Evolutionary conservation across 2,797 vertebrate genomes (phyloP).

Genomic region (Paedocypris micromegethes): DNA sequence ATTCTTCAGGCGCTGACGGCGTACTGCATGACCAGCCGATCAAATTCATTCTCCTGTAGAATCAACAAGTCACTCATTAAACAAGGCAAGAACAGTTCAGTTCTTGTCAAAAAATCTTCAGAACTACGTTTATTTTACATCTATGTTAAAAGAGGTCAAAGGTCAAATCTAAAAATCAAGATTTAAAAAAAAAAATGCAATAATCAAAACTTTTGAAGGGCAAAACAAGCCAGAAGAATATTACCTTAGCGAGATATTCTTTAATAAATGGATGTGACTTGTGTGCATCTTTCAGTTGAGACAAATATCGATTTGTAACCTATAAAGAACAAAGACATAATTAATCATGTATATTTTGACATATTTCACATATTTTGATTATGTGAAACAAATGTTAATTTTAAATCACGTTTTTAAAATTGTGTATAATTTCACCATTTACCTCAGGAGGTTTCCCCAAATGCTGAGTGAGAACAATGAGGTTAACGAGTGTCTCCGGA

Average conservation of each 20-base stretch:
- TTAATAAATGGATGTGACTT: slow-evolving; percentile 86
- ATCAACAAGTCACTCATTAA: neutral
- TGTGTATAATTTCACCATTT: slow-evolving; percentile 44
- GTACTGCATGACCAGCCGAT: slow-evolving; percentile 83
- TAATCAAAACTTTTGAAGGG: neutral
- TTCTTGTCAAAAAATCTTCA: too few species aligned
- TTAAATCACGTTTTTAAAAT: too few species aligned
- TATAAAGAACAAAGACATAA: slow-evolving; percentile 50
- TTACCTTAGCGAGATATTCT: slow-evolving; percentile 91
- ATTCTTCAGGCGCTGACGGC: slow-evolving; percentile 69
- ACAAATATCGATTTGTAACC: slow-evolving; percentile 94
- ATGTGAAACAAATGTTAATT: too few species aligned
- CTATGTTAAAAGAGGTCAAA: too few species aligned
- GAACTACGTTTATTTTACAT: too few species aligned
- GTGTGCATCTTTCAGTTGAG: slow-evolving; percentile 92
- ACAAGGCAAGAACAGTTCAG: neutral
- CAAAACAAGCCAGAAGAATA: neutral
- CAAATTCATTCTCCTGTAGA: slow-evolving; percentile 89
- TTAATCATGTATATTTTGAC: too few species aligned
- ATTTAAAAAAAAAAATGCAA: neutral
- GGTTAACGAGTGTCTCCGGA: slow-evolving; percentile 91
- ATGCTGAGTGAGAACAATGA: slow-evolving; percentile 89
- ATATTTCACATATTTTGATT: too few species aligned
- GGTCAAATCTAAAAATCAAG: too few species aligned
- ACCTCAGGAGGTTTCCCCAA: slow-evolving; percentile 91